Percentiles rank a stretch among this genome's conserved stretches.
These are phyloP conservation scores for Eulemur rufifrons DNA, from an alignment of 2,113 vertebrate species.

Conservation along the genomic window DNA sequence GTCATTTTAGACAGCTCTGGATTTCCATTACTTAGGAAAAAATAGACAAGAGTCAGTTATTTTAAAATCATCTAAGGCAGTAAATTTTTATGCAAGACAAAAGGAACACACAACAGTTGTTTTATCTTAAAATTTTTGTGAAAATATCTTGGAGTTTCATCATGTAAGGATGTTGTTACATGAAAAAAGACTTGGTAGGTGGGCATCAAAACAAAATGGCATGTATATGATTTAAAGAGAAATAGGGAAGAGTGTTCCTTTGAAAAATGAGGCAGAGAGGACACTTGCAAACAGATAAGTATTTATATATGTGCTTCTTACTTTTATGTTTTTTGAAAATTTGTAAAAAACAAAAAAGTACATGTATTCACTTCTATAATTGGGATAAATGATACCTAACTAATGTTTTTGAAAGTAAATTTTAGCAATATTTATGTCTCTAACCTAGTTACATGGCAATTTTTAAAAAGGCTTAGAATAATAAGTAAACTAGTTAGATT, in stretches of 20 bases:
- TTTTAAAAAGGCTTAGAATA: not conserved
- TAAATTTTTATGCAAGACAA: not conserved
- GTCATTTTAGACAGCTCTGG: not conserved
- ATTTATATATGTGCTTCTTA: not conserved
- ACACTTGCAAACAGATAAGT: not conserved
- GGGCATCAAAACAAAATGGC: not conserved
- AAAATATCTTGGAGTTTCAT: not conserved
- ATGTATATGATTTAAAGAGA: not conserved
- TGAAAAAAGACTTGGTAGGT: not conserved
- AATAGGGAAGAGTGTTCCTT: not conserved
- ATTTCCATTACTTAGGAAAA: slow-evolving; percentile 16
- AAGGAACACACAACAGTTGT: not conserved
- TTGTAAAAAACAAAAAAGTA: no score
- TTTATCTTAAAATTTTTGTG: not conserved
- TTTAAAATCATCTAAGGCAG: not conserved
- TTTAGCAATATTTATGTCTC: not conserved
- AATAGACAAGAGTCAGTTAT: not conserved
- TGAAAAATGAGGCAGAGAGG: not conserved
- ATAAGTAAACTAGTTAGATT: not conserved
- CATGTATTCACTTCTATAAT: not conserved
- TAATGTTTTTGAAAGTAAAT: not conserved
- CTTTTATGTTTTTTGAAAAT: not conserved
- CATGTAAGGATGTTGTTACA: not conserved
- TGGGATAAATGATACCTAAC: not conserved
- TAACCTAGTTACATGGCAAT: not conserved